phyloP scores from a whole-genome alignment of 1,140 invertebrate species.

The Hyles euphorbiae region DNA sequence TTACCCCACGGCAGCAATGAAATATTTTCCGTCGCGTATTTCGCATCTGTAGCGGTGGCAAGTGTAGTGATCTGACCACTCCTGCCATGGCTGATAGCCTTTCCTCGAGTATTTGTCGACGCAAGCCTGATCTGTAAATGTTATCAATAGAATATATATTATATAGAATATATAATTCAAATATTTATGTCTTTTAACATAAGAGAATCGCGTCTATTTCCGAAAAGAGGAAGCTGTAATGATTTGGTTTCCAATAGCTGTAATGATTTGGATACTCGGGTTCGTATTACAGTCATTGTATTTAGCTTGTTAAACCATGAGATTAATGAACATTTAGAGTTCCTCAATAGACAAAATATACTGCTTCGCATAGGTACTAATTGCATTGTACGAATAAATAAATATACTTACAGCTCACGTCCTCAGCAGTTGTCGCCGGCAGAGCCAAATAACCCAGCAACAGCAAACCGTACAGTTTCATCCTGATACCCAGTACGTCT shows the following conservation, averaged over 20 bases:
- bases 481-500: conserved; percentile 16
- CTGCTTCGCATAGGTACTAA: too few species aligned
- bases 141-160: neutral
- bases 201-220: too few species aligned
- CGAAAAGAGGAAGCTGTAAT: too few species aligned
- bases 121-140: conserved; percentile 61
- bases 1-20: conserved; percentile 68
- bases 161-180: too few species aligned
- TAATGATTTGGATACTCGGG: too few species aligned
- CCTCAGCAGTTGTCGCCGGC: conserved; percentile 32
- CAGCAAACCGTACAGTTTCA: conserved; percentile 28
- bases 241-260: too few species aligned
- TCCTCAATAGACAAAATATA: too few species aligned
- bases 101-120: conserved; percentile 70
- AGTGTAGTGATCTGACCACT: conserved; percentile 70
- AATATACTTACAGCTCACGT: conserved; percentile 43
- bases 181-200: too few species aligned
- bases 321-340: too few species aligned
- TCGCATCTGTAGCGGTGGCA: conserved; percentile 65
- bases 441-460: conserved; percentile 26
- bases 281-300: too few species aligned
- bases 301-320: too few species aligned
- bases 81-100: conserved; percentile 69
- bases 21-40: conserved; percentile 67
- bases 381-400: neutral